Conservation (phyloP, 1,140 invertebrate genomes). For the Popillia japonica region DNA sequence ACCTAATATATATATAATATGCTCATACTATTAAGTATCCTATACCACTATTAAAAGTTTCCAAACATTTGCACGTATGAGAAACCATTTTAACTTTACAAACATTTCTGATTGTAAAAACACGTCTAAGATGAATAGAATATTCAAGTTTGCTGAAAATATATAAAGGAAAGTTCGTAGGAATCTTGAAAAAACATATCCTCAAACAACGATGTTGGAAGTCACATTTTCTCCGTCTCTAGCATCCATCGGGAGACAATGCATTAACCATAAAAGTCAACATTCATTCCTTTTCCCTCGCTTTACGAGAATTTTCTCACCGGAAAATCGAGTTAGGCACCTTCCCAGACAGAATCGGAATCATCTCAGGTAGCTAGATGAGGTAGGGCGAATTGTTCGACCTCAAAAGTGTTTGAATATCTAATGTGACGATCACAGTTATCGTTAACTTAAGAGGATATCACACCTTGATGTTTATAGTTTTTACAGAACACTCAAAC, state of each 20-base stretch:
- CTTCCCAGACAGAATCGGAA: slow-evolving; percentile 13
- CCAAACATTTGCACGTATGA: too few species aligned
- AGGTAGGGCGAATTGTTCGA: background rate
- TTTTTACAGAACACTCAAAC: too few species aligned
- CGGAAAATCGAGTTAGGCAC: slow-evolving; percentile 10
- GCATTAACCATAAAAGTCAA: slow-evolving; percentile 4
- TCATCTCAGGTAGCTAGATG: background rate
- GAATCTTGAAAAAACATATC: background rate
- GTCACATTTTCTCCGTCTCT: background rate
- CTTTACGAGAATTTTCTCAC: background rate
- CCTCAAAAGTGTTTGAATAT: slow-evolving; percentile 3
- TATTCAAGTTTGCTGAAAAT: background rate
- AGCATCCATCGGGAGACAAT: background rate
- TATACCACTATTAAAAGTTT: too few species aligned
- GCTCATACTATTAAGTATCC: too few species aligned
- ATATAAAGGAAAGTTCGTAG: background rate
- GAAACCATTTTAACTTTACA: too few species aligned
- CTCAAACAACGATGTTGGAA: background rate
- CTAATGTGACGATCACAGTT: background rate
- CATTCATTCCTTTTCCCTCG: background rate
- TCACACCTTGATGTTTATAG: too few species aligned
- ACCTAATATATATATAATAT: too few species aligned
- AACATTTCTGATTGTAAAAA: too few species aligned
- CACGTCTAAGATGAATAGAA: too few species aligned
- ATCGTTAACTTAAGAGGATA: background rate